Evolutionary conservation across 2,113 vertebrate genomes (phyloP).

Genomic region (Scartelaos histophorus): DNA sequence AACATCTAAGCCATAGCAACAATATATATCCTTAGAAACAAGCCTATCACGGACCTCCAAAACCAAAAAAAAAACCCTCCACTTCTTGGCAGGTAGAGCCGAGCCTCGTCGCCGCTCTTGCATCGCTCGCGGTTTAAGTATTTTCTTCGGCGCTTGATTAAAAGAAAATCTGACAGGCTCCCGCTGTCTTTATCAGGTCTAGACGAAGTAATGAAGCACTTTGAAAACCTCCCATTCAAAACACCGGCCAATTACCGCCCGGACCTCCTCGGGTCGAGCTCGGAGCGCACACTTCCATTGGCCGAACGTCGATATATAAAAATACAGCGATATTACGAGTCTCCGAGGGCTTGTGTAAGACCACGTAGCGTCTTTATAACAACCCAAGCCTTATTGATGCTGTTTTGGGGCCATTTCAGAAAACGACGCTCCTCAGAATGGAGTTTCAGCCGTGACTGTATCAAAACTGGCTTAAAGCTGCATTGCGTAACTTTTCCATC

Average conservation of each 20-base stretch:
- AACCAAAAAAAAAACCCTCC: no score
- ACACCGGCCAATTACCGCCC: constrained; percentile 3
- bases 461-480: no score
- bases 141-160: constrained; percentile 19
- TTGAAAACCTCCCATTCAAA: constrained; percentile 11
- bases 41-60: no score
- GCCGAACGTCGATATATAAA: not conserved
- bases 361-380: not conserved
- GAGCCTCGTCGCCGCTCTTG: not conserved
- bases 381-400: not conserved
- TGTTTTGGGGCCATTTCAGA: not conserved
- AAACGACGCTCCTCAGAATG: not conserved
- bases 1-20: no score
- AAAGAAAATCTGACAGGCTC: constrained; percentile 15
- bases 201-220: constrained; percentile 18
- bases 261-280: not conserved
- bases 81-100: not conserved
- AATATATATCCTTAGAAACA: no score
- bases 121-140: no score
- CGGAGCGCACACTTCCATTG: not conserved
- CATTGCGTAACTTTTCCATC: no score
- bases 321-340: not conserved
- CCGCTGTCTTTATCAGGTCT: constrained; percentile 16
- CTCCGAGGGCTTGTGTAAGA: not conserved
- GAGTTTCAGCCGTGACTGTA: not conserved